Base-by-base conservation (phyloP, 2,888 invertebrate species). In the Nomada ruficornis region DNA sequence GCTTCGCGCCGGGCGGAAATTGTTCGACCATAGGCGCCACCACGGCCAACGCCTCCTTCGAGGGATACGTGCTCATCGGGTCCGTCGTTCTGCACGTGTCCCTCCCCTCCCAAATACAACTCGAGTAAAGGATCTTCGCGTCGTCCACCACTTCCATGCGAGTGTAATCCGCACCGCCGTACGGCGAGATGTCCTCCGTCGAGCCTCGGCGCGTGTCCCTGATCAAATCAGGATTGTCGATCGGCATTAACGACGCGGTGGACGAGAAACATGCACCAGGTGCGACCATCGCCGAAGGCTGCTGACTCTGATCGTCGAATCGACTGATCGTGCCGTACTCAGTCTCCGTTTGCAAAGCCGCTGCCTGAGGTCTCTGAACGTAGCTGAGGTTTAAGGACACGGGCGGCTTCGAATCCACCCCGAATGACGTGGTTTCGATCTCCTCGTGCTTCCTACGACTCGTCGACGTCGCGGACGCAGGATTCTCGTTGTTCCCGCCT, bases 141-240 rank as follows among this genome's bases (percentile, higher is more conserved):
- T 92, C 91, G 69, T 91, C 91, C 54, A 91, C 80, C 18, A 90
- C 88, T 20, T 96, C 96, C 80, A 95, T 96, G 88, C 97, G 96
- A 55, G 97, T 96, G 91, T 97, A 97, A 90, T 97, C 97, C 44
- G 97, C 97, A n/a, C 97, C 97, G 89, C 96, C 97, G 71, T 95
- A 96, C 71, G 96, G 96, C 15, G 94, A 90, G 10, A 94, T 93
- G 59, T 93, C 92, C 36, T 92, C 93, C 50, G 88, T 81, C n/a
- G 93, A 91, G 7, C 91, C 91, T 3, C 92, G 93, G 77, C 90
- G 93, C 84, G 97, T 97, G 91, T 98, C 98, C 91, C 97, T 97
- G 90, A 98, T 98, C 84, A 98, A 95, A 93, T 98, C 98, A 2
- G 98, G 98, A 93, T 98, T 97, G 90, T 98, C 97, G 89, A 94